Percentiles rank a stretch among this genome's conserved stretches.
phyloP scores from a whole-genome alignment of 2,888 invertebrate species.

The Xylota sylvarum region DNA sequence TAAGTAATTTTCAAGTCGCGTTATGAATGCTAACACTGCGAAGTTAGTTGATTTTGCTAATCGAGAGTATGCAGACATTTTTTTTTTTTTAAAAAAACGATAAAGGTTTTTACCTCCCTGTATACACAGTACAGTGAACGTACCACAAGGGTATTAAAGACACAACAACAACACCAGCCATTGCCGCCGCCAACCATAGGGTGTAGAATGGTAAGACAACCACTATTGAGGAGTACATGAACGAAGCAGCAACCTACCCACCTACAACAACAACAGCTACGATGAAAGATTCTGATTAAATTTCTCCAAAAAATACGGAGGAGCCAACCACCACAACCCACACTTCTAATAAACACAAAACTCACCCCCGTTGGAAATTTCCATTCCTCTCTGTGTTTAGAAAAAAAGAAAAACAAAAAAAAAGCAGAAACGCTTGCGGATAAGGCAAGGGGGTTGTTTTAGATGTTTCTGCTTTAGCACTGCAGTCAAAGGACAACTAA shows the following conservation, averaged over 20 bases:
- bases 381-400: slow-evolving; percentile 50
- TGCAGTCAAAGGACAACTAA: slow-evolving; percentile 62
- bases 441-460: slow-evolving; percentile 32
- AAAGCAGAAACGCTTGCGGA: neutral
- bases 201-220: slow-evolving; percentile 44
- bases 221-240: slow-evolving; percentile 39
- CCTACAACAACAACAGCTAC: slow-evolving; percentile 32
- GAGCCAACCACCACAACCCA: slow-evolving; percentile 31
- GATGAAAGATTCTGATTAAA: slow-evolving; percentile 69
- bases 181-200: slow-evolving; percentile 22
- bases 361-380: slow-evolving; percentile 50
- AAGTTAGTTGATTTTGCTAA: too few species aligned
- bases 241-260: slow-evolving; percentile 35
- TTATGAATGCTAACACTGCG: too few species aligned
- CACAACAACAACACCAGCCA: slow-evolving; percentile 50
- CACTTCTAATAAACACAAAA: slow-evolving; percentile 61
- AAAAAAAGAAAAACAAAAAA: neutral
- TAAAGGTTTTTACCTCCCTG: slow-evolving; percentile 27
- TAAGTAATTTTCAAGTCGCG: too few species aligned
- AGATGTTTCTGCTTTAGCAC: slow-evolving; percentile 11
- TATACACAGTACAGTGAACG: slow-evolving; percentile 13
- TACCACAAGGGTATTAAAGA: slow-evolving; percentile 44
- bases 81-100: too few species aligned
- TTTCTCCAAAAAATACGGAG: slow-evolving; percentile 65
- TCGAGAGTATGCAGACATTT: too few species aligned